Conservation (phyloP, 2,797 vertebrate genomes). For the Xenopus petersii region DNA sequence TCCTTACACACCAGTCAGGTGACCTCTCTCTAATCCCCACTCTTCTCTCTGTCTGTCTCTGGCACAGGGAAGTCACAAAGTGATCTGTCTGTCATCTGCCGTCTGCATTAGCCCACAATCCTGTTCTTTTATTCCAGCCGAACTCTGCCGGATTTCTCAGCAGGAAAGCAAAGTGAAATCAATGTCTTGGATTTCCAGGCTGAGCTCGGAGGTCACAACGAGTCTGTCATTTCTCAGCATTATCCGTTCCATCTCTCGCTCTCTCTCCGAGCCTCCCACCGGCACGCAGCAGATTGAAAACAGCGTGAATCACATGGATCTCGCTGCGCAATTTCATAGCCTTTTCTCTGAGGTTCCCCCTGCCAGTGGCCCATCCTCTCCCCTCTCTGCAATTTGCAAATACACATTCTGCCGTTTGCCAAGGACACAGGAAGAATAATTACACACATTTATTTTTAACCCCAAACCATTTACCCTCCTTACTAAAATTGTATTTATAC, state of each 20-base stretch:
- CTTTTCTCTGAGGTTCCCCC: conserved; percentile 62
- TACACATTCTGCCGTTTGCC: conserved; percentile 9
- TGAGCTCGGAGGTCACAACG: conserved; percentile 75
- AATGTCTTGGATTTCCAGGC: conserved; percentile 77
- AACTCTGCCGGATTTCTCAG: conserved; percentile 73
- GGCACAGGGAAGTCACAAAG: conserved; percentile 68
- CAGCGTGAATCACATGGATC: conserved; percentile 72
- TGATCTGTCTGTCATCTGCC: conserved; percentile 73
- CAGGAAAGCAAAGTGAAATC: conserved; percentile 74
- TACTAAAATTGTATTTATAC: no score
- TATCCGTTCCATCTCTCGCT: conserved; percentile 62
- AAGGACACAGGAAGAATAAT: background rate
- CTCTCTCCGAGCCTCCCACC: conserved; percentile 66
- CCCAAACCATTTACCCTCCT: no score
- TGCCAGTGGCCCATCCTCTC: conserved; percentile 50
- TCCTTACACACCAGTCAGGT: conserved; percentile 53
- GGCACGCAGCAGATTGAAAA: conserved; percentile 80
- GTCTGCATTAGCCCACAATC: conserved; percentile 77
- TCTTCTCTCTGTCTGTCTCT: conserved; percentile 45
- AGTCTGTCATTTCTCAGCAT: conserved; percentile 76
- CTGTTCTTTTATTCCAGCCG: conserved; percentile 78
- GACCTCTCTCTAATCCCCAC: conserved; percentile 61
- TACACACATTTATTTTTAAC: no score
- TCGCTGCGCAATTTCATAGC: conserved; percentile 70
- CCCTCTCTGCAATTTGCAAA: conserved; percentile 54